These are phyloP conservation scores for Pedetes capensis DNA, from an alignment of 2,113 vertebrate genomes.

Conservation along the genomic window DNA sequence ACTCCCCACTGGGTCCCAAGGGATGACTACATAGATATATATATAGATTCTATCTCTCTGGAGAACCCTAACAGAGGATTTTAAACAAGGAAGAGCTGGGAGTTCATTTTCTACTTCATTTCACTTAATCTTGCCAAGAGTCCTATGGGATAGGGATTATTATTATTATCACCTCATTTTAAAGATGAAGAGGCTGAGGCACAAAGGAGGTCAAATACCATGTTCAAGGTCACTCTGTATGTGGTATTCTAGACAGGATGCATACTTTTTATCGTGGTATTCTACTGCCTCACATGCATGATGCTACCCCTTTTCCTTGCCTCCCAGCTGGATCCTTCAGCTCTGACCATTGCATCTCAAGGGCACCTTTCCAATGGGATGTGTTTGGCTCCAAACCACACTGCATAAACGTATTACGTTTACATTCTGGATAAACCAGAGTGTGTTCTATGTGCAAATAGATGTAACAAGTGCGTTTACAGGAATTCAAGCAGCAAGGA, in stretches of 20 bases:
- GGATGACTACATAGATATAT: neutral
- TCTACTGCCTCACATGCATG: neutral
- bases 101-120: neutral
- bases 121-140: neutral
- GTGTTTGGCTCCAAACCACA: neutral
- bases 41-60: neutral
- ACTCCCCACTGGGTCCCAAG: neutral
- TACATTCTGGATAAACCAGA: neutral
- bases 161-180: neutral
- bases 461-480: neutral
- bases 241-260: neutral
- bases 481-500: neutral
- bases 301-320: neutral
- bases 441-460: neutral
- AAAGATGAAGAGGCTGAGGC: neutral
- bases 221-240: neutral
- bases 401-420: neutral
- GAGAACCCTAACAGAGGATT: neutral
- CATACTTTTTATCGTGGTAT: accelerated
- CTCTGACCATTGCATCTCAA: neutral
- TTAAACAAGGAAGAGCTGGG: neutral
- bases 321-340: neutral
- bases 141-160: neutral
- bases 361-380: neutral
- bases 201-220: neutral